A percentile compares a stretch with the other conserved stretches of the same genome.
Conservation (phyloP, 92 coral and sea anemone species). For the Siderastrea radians region DNA sequence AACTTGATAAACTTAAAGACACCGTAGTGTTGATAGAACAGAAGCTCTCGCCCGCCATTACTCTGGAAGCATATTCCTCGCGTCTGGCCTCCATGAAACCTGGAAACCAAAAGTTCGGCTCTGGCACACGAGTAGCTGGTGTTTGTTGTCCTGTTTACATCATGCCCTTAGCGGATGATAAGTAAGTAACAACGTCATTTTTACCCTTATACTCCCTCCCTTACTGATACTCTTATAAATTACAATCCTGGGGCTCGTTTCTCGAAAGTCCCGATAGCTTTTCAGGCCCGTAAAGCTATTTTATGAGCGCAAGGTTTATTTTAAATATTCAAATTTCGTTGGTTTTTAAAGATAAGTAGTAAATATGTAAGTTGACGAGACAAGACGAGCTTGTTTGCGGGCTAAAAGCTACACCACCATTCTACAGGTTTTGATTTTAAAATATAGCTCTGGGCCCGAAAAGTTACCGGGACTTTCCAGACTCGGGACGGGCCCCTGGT, state of each 20-base stretch:
- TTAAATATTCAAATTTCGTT: too few relatives aligned
- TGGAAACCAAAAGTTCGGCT: slow-evolving; percentile 66
- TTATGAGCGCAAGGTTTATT: too few relatives aligned
- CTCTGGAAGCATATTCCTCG: slow-evolving; percentile 88
- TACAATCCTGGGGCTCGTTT: too few relatives aligned
- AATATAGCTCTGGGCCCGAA: too few relatives aligned
- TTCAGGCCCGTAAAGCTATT: too few relatives aligned
- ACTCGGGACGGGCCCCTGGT: neutral
- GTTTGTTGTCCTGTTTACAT: slow-evolving; percentile 80
- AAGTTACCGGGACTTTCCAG: too few relatives aligned
- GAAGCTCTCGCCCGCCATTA: slow-evolving; percentile 81
- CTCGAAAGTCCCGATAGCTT: too few relatives aligned
- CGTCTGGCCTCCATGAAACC: slow-evolving; percentile 92
- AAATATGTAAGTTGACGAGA: too few relatives aligned
- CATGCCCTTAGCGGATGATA: slow-evolving; percentile 89
- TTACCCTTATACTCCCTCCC: neutral
- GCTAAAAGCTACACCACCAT: too few relatives aligned
- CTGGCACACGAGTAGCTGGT: slow-evolving; percentile 73
- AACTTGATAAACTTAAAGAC: slow-evolving; percentile 88
- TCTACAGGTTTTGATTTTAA: too few relatives aligned
- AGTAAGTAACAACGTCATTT: slow-evolving; percentile 67
- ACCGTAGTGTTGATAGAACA: slow-evolving; percentile 88
- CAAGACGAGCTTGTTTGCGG: too few relatives aligned
- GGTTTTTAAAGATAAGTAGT: too few relatives aligned
- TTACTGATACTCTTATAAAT: neutral